Conservation (phyloP, 2,797 vertebrate genomes). For the Martes flavigula region DNA sequence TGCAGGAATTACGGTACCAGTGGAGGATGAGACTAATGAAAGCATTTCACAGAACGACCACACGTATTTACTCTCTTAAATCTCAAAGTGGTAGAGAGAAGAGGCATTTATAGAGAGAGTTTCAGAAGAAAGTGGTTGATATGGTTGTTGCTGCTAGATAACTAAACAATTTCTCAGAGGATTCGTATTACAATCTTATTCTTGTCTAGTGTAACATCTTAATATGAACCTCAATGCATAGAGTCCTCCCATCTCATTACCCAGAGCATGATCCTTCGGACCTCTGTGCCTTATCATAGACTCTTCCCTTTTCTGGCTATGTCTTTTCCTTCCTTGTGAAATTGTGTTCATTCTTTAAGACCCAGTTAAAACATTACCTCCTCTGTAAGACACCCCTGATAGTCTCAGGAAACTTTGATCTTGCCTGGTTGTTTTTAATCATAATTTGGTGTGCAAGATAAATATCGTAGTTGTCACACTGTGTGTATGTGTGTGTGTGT, state of each 20-base stretch:
- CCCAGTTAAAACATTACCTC: neutral
- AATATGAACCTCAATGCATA: neutral
- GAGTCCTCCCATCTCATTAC: neutral
- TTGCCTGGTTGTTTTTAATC: neutral
- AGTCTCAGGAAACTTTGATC: neutral
- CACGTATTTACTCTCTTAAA: neutral
- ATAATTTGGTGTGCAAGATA: neutral
- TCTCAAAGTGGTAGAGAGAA: neutral
- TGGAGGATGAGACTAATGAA: neutral
- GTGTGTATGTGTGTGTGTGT: neutral
- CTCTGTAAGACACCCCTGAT: neutral
- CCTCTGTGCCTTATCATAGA: neutral
- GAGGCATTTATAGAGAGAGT: neutral
- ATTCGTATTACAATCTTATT: neutral
- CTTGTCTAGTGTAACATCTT: neutral
- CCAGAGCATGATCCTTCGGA: neutral
- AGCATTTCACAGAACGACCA: neutral
- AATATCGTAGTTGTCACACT: neutral
- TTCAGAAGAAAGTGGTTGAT: neutral
- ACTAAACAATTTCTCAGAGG: neutral
- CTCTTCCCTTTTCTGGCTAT: fast-evolving
- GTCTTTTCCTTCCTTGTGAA: neutral
- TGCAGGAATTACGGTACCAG: neutral
- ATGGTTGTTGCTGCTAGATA: neutral
- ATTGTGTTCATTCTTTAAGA: neutral